Conservation (phyloP, 37 sponge, comb jelly and placozoan species). For the Cliona cf. orientalis region DNA sequence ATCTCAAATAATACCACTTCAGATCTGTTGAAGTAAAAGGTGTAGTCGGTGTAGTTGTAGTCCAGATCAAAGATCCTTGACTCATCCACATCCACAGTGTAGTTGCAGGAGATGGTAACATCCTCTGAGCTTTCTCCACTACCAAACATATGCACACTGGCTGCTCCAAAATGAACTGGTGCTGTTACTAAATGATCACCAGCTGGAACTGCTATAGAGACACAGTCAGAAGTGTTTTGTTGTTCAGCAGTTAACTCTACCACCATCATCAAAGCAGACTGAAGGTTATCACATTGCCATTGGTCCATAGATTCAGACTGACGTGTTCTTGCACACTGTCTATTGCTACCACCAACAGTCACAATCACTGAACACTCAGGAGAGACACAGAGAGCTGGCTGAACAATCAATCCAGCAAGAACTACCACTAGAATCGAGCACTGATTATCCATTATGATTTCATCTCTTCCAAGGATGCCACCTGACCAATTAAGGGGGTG, state of each 20-base stretch:
- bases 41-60: constrained; percentile 12
- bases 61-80: not conserved
- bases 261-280: not conserved
- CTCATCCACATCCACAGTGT: not conserved
- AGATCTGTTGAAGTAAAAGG: constrained; percentile 19
- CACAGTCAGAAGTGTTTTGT: not conserved
- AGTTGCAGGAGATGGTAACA: not conserved
- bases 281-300: constrained; percentile 19
- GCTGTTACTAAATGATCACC: constrained; percentile 1
- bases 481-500: no score
- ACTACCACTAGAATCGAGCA: no score
- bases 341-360: no score
- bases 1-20: not conserved
- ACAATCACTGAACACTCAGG: no score
- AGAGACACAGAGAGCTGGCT: no score
- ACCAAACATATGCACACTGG: constrained; percentile 12
- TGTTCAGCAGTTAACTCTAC: no score
- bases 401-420: no score
- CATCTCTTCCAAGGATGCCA: no score
- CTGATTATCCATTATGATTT: no score
- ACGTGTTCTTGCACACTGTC: no score
- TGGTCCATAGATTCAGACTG: no score
- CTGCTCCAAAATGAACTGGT: constrained; percentile 4
- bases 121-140: not conserved
- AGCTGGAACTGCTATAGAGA: not conserved